A percentile compares a stretch with the other conserved stretches of the same genome.
phyloP scores from a whole-genome alignment of 1,140 invertebrate genomes.

The Tyrophagus putrescentiae region DNA sequence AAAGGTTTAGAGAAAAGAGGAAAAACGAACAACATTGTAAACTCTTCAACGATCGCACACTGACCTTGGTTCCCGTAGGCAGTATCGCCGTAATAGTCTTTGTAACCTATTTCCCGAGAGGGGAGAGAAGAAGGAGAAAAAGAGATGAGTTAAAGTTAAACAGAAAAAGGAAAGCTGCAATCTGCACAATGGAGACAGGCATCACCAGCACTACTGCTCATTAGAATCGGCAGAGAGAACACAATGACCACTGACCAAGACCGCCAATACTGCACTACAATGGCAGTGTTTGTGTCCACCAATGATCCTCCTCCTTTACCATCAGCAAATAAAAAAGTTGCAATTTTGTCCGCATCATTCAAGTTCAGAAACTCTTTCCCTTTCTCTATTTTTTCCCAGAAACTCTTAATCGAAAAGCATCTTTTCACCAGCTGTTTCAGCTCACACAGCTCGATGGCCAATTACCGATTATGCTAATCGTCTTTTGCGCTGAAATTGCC shows the following conservation, averaged over 20 bases:
- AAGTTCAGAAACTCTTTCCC: slow-evolving; percentile 11
- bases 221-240: slow-evolving; percentile 5
- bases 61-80: slow-evolving; percentile 17
- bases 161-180: too few species aligned
- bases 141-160: neutral
- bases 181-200: neutral
- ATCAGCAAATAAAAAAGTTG: neutral
- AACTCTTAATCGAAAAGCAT: too few species aligned
- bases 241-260: neutral
- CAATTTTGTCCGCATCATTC: too few species aligned
- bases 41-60: neutral
- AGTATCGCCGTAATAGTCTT: slow-evolving; percentile 19
- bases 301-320: too few species aligned
- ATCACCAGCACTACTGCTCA: neutral
- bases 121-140: neutral
- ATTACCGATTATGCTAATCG: slow-evolving; percentile 13
- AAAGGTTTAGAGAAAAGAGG: neutral
- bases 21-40: neutral
- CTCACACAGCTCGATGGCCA: neutral
- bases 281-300: too few species aligned
- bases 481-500: too few species aligned
- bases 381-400: neutral
- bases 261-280: neutral
- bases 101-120: slow-evolving; percentile 6
- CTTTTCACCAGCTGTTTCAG: neutral